These are phyloP conservation scores for Characodon lateralis DNA, from an alignment of 2,797 vertebrate genomes.

Conservation along the genomic window DNA sequence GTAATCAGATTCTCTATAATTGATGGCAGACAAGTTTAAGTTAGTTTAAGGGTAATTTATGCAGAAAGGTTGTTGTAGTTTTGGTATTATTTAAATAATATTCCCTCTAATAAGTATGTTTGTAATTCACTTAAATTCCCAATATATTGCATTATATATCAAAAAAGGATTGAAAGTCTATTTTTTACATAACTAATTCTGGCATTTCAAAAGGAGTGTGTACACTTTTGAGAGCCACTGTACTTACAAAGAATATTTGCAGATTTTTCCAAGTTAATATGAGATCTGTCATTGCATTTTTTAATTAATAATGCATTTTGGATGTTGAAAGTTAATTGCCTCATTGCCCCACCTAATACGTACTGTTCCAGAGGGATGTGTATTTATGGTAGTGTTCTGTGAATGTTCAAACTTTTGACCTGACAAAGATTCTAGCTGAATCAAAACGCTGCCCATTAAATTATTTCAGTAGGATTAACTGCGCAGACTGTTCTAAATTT, in stretches of 20 bases:
- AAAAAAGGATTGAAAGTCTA: neutral
- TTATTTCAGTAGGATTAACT: slow-evolving; percentile 2
- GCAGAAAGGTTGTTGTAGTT: too few species aligned
- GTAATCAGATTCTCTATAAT: too few species aligned
- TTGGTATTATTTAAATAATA: too few species aligned
- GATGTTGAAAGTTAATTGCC: slow-evolving; percentile 11
- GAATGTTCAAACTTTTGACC: slow-evolving; percentile 2
- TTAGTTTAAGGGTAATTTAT: too few species aligned
- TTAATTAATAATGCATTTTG: slow-evolving; percentile 3
- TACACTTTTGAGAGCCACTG: neutral
- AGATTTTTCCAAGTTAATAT: neutral
- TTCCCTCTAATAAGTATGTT: neutral
- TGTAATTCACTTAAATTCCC: neutral
- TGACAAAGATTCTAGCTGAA: neutral
- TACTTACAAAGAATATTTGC: neutral
- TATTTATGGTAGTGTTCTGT: neutral
- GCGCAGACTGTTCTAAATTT: neutral
- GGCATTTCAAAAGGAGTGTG: neutral
- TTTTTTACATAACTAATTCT: too few species aligned
- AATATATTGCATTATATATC: neutral
- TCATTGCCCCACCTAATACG: neutral
- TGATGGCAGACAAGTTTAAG: too few species aligned
- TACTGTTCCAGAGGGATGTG: neutral
- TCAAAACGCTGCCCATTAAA: neutral
- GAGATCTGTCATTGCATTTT: slow-evolving; percentile 4